Base-by-base conservation (phyloP, 1,140 invertebrate genomes). In the Bombus confusus region DNA sequence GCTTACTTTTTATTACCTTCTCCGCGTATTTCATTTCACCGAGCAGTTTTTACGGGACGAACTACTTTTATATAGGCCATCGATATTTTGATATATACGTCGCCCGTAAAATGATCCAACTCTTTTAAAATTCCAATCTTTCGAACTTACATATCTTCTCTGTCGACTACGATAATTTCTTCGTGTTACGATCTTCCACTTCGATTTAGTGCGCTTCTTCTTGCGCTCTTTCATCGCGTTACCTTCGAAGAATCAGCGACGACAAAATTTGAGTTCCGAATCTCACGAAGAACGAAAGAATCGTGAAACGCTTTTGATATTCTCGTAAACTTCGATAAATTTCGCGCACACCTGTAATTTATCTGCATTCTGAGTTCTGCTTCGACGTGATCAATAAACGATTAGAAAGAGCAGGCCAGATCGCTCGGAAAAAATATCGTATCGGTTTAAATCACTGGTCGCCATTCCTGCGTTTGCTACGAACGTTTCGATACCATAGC, bases 381-480 rank as follows among this genome's bases (percentile, higher is more conserved):
- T 81, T 64, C 83, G 75, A 76, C 47, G 74, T 84, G 77, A 86
- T 91, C 81, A 75, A 91, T 92, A 88, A 88, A 91, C 84, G 83
- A 92, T 88, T 93, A 84, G 83, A 43, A 89, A 28, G 79, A 83
- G 64, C 41, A 31, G 52, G n/a, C 62, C 62, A 43, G 88, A 87
- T 90, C 83, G 81, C 66, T 39, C 64, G 57, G 59, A 47, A 77
- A 85, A 88, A 86, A 83, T 90, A 84, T 80, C 79, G 68, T 79
- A 91, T 91, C 87, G 87, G 84, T 81, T 87, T 91, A 90, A 92
- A 92, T 92, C 87, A 91, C 86, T 79, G 69, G 39, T 43, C 76
- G 83, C 83, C 72, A 81, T 86, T 83, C 64, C 87, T 82, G 78
- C 73, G 34, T 37, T 68, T 66, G 8, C 25, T 57, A 80, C n/a